A percentile compares a stretch with the other conserved stretches of the same genome.
Evolutionary conservation across 2,888 invertebrate genomes (phyloP).

Genomic region (Phytoseiulus persimilis): DNA sequence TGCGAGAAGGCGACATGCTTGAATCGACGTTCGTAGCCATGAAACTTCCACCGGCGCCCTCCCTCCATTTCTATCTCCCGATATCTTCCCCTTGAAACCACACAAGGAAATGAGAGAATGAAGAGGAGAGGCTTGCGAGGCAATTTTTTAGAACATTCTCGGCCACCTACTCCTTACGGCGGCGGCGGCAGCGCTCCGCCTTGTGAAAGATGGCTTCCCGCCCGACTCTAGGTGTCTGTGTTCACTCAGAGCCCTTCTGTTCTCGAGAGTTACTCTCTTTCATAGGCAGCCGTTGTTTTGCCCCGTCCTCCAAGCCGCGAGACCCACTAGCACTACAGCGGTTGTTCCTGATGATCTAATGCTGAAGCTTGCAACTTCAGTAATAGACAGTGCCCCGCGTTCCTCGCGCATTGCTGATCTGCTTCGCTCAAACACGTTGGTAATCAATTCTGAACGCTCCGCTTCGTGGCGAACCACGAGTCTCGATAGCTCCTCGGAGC

Average conservation of each 20-base stretch:
- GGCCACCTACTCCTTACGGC: background rate
- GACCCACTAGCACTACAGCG: too few relatives aligned
- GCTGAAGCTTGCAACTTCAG: too few relatives aligned
- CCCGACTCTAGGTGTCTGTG: background rate
- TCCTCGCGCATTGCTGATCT: too few relatives aligned
- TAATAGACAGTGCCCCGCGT: too few relatives aligned
- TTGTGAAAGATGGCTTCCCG: background rate
- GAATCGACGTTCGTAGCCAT: background rate
- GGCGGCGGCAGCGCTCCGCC: background rate
- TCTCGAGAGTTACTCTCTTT: background rate
- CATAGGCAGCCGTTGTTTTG: background rate
- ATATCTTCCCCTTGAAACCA: background rate
- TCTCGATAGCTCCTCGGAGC: too few relatives aligned
- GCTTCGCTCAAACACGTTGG: too few relatives aligned
- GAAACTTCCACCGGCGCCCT: background rate
- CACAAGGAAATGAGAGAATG: background rate
- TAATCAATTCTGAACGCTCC: too few relatives aligned
- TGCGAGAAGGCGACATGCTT: background rate
- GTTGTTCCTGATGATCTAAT: too few relatives aligned
- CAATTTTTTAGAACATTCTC: background rate
- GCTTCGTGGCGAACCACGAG: too few relatives aligned
- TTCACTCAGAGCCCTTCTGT: background rate
- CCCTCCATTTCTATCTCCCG: background rate
- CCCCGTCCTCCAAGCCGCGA: background rate
- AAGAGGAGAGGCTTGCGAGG: background rate